A percentile compares a stretch with the other conserved stretches of the same genome.
These are phyloP conservation scores for Anoplius nigerrimus DNA, from an alignment of 2,888 invertebrate genomes.

Conservation along the genomic window DNA sequence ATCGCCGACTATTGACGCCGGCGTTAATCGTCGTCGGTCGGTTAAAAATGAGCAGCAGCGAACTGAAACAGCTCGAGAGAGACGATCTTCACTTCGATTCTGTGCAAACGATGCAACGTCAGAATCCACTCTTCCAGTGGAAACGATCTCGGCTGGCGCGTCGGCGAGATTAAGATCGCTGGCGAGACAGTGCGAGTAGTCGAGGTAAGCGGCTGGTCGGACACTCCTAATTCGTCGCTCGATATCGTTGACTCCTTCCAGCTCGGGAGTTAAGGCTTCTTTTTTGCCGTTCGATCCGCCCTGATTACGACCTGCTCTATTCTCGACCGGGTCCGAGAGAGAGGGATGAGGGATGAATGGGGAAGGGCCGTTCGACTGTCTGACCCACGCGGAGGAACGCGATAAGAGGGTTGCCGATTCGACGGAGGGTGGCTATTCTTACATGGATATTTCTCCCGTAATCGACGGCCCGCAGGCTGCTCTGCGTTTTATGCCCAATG, in stretches of 20 bases:
- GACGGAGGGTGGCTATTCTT: background rate
- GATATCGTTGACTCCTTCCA: no score
- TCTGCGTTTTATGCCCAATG: no score
- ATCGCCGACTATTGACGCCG: no score
- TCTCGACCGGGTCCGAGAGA: background rate
- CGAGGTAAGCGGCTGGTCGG: background rate
- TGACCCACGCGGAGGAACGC: background rate
- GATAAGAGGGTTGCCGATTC: conserved; percentile 10
- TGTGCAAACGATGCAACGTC: no score
- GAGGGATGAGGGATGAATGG: background rate
- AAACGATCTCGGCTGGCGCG: background rate
- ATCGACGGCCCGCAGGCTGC: conserved; percentile 8
- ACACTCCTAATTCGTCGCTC: background rate
- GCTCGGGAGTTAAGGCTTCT: no score
- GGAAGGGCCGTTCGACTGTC: background rate
- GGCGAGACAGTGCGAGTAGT: background rate
- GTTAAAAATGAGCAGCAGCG: no score
- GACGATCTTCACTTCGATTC: no score
- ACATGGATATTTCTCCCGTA: background rate
- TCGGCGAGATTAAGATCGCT: background rate
- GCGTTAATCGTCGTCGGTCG: no score
- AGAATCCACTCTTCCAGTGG: no score
- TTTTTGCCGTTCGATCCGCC: background rate
- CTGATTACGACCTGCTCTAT: background rate
- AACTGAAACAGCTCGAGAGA: no score